A percentile compares a stretch with the other conserved stretches of the same genome.
Conservation (phyloP, 2,888 invertebrate species). For the Hirtodrosophila histrioides region DNA sequence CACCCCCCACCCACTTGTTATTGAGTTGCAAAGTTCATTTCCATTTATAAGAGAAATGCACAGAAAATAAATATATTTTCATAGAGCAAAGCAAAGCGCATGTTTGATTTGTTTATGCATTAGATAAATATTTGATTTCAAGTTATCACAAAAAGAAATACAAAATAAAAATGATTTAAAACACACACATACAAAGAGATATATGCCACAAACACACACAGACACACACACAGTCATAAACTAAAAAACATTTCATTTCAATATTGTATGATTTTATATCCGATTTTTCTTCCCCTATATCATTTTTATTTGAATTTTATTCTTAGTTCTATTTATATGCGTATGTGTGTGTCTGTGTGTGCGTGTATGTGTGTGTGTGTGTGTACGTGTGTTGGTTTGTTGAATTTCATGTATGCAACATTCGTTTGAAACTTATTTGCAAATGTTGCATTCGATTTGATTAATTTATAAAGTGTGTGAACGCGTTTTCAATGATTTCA, state of each 20-base stretch:
- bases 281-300: conserved; percentile 22
- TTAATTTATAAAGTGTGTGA: conserved; percentile 63
- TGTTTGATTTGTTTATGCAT: conserved; percentile 65
- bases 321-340: conserved; percentile 15
- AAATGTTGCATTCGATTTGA: conserved; percentile 65
- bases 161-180: conserved; percentile 14
- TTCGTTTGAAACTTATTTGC: conserved; percentile 53
- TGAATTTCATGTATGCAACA: conserved; percentile 43
- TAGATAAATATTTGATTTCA: conserved; percentile 67
- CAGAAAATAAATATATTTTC: conserved; percentile 19
- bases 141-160: conserved; percentile 36
- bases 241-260: conserved; percentile 37
- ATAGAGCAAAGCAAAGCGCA: conserved; percentile 46
- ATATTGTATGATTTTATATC: conserved; percentile 57
- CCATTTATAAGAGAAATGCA: conserved; percentile 17
- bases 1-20: conserved; percentile 18
- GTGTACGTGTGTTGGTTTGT: conserved; percentile 13
- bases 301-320: conserved; percentile 1
- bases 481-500: conserved; percentile 14
- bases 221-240: conserved; percentile 15
- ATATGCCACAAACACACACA: neutral
- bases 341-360: conserved; percentile 3
- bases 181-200: conserved; percentile 1
- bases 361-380: too few relatives aligned
- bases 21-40: conserved; percentile 65